Base-by-base conservation (phyloP, 1,140 invertebrate genomes). In the Trichogramma pretiosum region DNA sequence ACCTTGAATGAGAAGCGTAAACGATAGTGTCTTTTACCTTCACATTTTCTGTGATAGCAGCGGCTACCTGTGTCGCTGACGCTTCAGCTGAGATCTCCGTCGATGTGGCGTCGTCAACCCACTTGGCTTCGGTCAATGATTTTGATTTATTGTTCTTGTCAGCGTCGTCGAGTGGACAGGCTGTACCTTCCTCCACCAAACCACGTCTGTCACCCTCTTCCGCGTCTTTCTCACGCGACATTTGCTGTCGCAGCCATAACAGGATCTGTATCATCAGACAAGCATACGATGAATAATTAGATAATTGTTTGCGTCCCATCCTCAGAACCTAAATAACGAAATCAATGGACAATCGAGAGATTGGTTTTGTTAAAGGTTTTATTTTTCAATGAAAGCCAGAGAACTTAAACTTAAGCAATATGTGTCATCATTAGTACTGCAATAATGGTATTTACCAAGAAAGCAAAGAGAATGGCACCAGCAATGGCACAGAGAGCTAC, bases 191-290 rank as follows among this genome's bases (percentile, higher is more conserved):
- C 40, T 71, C 69, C 47, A 70, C 70, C 54, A 71, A 56, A 26
- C 65, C 65, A 48, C 66, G 62, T 58, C 64, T 67, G 48, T 69
- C 67, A 33, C 67, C 67, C 61, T 68, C 63, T 47, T 69, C 64
- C 17, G 56, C 61, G 46, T 72, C 63, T 48, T 72, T 72, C 65
- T 71, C 68, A 71, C 70, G 65, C 64, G 71, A 69, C 70, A 73
- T 71, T 69, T 74, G 69, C 63, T 69, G 71, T 56, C 69, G 61
- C 53, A 74, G 67, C 70, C 72, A 73, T 71, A 74, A 65, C 61
- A 74, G 56, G 57, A 73, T 61, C 68, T 71, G 32, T 3, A 50
- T 13, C 11, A 28, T 28, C 11, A 11, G 11, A 28, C n/a, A n/a
- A n/a, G n/a, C n/a, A n/a, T n/a, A n/a, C n/a, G n/a, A n/a, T n/a